phyloP scores from a whole-genome alignment of 2,797 vertebrate species.

The Babyrousa celebensis region DNA sequence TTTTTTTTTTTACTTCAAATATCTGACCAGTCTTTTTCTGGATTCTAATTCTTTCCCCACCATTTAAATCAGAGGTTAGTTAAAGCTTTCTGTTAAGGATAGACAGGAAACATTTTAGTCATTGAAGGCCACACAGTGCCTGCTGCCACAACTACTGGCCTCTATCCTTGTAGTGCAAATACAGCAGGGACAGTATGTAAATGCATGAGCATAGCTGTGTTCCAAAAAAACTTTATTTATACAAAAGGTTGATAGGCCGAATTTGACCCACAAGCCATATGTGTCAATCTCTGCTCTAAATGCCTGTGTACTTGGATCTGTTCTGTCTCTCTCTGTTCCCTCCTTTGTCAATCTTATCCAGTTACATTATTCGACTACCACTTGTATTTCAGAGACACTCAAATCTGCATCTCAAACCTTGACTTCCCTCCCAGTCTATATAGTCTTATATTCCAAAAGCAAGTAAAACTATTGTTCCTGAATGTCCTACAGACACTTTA shows the following conservation, averaged over 20 bases:
- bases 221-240: conserved; percentile 17
- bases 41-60: neutral
- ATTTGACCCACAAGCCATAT: neutral
- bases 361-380: neutral
- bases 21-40: neutral
- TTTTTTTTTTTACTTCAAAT: neutral
- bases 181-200: neutral
- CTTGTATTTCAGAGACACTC: neutral
- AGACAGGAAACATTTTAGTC: neutral
- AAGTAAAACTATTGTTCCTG: neutral
- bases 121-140: neutral
- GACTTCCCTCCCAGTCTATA: neutral
- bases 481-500: neutral
- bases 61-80: neutral
- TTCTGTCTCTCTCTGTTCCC: neutral
- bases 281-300: neutral
- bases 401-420: neutral
- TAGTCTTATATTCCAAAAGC: neutral
- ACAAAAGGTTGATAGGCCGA: neutral
- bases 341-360: neutral
- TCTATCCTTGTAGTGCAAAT: neutral
- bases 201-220: neutral
- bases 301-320: neutral
- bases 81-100: neutral
- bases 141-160: neutral